phyloP scores from a whole-genome alignment of 2,888 invertebrate genomes.

The Pterostichus niger region DNA sequence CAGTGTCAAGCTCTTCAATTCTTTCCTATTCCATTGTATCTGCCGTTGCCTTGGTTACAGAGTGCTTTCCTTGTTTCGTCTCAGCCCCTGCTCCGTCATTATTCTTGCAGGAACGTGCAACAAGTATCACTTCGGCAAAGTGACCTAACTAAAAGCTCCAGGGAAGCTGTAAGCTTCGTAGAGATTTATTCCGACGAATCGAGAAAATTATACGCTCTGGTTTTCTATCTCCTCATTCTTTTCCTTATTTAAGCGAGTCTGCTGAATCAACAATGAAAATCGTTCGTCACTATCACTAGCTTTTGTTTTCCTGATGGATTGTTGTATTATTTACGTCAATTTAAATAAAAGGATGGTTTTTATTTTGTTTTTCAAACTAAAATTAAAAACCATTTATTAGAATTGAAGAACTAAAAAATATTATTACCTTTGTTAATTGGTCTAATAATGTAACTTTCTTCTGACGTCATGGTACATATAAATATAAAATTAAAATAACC shows the following conservation, averaged over 20 bases:
- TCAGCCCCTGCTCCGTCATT: constrained; percentile 29
- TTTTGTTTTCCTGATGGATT: constrained; percentile 1
- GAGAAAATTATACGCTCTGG: constrained; percentile 58
- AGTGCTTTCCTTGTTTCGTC: constrained; percentile 68
- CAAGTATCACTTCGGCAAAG: constrained; percentile 69
- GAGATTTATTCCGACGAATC: constrained; percentile 63
- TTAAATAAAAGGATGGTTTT: too few species aligned
- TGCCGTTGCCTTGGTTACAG: constrained; percentile 70
- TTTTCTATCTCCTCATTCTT: constrained; percentile 28
- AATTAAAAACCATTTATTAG: too few species aligned
- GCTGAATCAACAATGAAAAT: constrained; percentile 39
- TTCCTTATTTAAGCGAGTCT: constrained; percentile 13
- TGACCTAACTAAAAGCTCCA: constrained; percentile 68
- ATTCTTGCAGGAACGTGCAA: constrained; percentile 67
- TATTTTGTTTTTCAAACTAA: too few species aligned
- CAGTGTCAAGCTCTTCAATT: constrained; percentile 68
- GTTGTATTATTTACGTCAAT: too few species aligned
- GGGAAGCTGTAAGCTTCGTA: constrained; percentile 37
- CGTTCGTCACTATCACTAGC: constrained; percentile 8
- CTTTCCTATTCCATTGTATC: constrained; percentile 68
- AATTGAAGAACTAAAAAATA: too few species aligned
- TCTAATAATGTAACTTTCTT: too few species aligned
- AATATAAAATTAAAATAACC: too few species aligned
- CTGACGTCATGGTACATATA: too few species aligned
- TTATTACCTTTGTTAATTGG: too few species aligned